Conservation (phyloP, 2,888 invertebrate species). For the Drosophila neonasuta region DNA sequence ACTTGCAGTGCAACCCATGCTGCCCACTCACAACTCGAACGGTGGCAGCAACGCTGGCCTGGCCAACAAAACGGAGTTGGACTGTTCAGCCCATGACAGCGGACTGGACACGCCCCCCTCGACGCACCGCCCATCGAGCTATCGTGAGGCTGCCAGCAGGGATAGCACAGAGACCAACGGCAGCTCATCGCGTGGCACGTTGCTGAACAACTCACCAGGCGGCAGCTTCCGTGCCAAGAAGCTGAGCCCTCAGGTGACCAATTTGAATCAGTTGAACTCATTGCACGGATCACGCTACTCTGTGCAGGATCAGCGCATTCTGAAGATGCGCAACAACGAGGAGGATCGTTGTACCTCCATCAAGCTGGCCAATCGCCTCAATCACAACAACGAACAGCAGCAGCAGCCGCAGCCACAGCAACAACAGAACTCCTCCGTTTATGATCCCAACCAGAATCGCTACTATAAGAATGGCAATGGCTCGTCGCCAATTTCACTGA, state of each 20-base stretch:
- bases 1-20: slow-evolving; percentile 82
- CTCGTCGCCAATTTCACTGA: slow-evolving; percentile 65
- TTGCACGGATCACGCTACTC: slow-evolving; percentile 80
- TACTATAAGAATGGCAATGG: slow-evolving; percentile 78
- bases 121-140: slow-evolving; percentile 82
- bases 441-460: slow-evolving; percentile 82
- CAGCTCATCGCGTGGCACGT: slow-evolving; percentile 81
- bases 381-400: slow-evolving; percentile 70
- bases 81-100: slow-evolving; percentile 83
- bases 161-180: slow-evolving; percentile 81
- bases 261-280: slow-evolving; percentile 77
- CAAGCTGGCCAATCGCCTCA: slow-evolving; percentile 78
- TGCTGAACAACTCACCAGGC: slow-evolving; percentile 80
- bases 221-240: slow-evolving; percentile 81
- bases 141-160: slow-evolving; percentile 79
- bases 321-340: slow-evolving; percentile 82
- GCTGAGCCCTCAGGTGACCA: slow-evolving; percentile 76
- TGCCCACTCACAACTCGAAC: slow-evolving; percentile 65
- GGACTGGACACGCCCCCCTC: slow-evolving; percentile 83
- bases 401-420: slow-evolving; percentile 47
- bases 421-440: slow-evolving; percentile 46
- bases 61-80: slow-evolving; percentile 83
- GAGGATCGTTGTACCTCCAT: slow-evolving; percentile 80
- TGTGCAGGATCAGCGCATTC: slow-evolving; percentile 81
- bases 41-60: slow-evolving; percentile 54